Evolutionary conservation across 2,888 invertebrate genomes (phyloP).

Genomic region (Periphyllus acericola): DNA sequence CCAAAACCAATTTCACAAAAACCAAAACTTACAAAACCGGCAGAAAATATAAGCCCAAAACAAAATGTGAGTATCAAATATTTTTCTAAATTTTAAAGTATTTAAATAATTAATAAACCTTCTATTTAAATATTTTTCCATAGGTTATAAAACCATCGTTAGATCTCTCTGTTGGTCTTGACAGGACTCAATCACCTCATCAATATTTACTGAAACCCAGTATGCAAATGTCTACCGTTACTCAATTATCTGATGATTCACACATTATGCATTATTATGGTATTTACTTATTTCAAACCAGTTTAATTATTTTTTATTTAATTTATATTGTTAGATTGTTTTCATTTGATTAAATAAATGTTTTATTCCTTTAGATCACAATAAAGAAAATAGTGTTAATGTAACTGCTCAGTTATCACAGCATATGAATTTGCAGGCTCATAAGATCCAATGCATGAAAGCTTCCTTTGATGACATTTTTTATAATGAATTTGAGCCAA

Average conservation of each 20-base stretch:
- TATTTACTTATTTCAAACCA: background rate
- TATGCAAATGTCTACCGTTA: background rate
- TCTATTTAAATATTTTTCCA: background rate
- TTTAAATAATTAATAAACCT: background rate
- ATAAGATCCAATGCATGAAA: conserved; percentile 84
- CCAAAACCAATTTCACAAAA: conserved; percentile 55
- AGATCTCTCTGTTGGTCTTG: conserved; percentile 57
- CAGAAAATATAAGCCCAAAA: conserved; percentile 40
- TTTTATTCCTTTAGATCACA: conserved; percentile 64
- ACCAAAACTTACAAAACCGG: conserved; percentile 57
- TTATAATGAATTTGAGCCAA: conserved; percentile 64
- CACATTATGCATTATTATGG: conserved; percentile 50
- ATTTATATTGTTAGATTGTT: conserved; percentile 3
- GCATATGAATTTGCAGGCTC: conserved; percentile 74
- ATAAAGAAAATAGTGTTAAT: conserved; percentile 67
- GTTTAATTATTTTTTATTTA: background rate
- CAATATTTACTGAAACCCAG: conserved; percentile 54
- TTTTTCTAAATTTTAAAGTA: background rate
- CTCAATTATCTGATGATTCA: conserved; percentile 23
- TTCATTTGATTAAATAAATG: background rate
- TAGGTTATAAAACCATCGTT: conserved; percentile 41
- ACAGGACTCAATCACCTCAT: conserved; percentile 40
- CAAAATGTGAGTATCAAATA: conserved; percentile 37
- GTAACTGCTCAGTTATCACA: conserved; percentile 75
- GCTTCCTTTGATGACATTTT: conserved; percentile 75